Evolutionary conservation across 64 coral and sea anemone species (phyloP).

Genomic region (Stylophora pistillata): DNA sequence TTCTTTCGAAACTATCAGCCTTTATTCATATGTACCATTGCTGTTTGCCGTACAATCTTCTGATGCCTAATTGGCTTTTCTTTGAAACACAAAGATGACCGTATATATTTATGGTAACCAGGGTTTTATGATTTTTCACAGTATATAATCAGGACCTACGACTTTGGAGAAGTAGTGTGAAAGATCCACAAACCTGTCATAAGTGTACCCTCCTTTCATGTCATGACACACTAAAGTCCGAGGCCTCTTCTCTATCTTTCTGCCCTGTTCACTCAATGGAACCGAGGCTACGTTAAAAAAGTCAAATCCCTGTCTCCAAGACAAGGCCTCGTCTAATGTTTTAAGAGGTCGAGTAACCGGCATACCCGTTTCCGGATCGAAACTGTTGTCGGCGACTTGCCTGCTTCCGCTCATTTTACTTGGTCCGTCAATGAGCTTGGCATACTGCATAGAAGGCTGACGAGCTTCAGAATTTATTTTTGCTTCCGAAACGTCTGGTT

Average conservation of each 20-base stretch:
- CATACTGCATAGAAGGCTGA: neutral
- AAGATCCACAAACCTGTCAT: constrained; percentile 59
- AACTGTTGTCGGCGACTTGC: neutral
- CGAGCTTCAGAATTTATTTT: neutral
- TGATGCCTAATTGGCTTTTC: too few species aligned
- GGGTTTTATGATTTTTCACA: too few species aligned
- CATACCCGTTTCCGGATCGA: constrained; percentile 50
- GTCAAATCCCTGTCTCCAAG: constrained; percentile 72
- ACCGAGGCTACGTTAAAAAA: constrained; percentile 66
- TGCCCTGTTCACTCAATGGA: neutral
- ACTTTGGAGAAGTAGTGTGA: neutral
- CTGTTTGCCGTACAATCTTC: too few species aligned
- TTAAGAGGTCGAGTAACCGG: constrained; percentile 64
- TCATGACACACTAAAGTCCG: constrained; percentile 79
- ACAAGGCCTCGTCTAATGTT: constrained; percentile 58
- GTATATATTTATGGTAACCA: too few species aligned
- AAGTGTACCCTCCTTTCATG: constrained; percentile 77
- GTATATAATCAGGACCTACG: too few species aligned
- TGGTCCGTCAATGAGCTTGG: constrained; percentile 2
- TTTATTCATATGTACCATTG: too few species aligned
- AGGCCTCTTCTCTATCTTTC: constrained; percentile 34
- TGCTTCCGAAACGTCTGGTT: neutral
- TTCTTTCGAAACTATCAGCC: too few species aligned
- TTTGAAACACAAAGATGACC: too few species aligned
- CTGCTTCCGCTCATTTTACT: neutral